Percentiles rank a stretch among this genome's conserved stretches.
phyloP scores from a whole-genome alignment of 2,888 invertebrate genomes.

The Leptopterna dolabrata region DNA sequence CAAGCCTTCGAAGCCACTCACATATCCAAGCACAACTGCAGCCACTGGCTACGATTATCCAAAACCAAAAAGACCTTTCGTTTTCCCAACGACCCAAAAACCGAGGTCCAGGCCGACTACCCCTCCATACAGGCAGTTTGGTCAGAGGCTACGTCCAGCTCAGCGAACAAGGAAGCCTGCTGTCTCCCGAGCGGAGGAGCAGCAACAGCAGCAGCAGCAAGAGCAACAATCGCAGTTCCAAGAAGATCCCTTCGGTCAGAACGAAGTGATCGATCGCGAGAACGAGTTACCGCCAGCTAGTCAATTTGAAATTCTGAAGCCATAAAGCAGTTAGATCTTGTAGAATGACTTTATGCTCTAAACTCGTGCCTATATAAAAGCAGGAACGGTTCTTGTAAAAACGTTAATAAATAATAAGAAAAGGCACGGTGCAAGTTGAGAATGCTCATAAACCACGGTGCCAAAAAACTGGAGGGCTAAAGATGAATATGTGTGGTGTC shows the following conservation, averaged over 20 bases:
- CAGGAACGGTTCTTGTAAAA: no score
- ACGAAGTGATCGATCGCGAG: background rate
- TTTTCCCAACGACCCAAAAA: constrained; percentile 6
- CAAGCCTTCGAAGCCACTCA: constrained; percentile 29
- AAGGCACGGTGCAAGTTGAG: no score
- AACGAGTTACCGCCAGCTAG: constrained; percentile 49
- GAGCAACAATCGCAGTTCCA: constrained; percentile 20
- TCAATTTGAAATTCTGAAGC: constrained; percentile 52
- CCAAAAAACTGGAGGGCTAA: no score
- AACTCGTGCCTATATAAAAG: no score
- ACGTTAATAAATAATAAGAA: no score
- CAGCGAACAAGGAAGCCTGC: background rate
- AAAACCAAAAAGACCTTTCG: constrained; percentile 31
- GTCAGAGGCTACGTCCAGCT: background rate
- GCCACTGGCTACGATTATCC: constrained; percentile 48
- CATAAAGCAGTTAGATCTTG: background rate
- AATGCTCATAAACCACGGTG: no score
- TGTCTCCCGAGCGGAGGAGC: background rate
- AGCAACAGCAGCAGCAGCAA: constrained; percentile 9
- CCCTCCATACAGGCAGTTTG: background rate
- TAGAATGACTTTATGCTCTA: no score
- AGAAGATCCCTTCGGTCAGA: constrained; percentile 26
- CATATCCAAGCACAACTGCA: constrained; percentile 27
- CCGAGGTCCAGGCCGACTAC: background rate
- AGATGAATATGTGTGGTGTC: no score